These are phyloP conservation scores for Archips crataeganus DNA, from an alignment of 2,888 invertebrate genomes.

Conservation along the genomic window DNA sequence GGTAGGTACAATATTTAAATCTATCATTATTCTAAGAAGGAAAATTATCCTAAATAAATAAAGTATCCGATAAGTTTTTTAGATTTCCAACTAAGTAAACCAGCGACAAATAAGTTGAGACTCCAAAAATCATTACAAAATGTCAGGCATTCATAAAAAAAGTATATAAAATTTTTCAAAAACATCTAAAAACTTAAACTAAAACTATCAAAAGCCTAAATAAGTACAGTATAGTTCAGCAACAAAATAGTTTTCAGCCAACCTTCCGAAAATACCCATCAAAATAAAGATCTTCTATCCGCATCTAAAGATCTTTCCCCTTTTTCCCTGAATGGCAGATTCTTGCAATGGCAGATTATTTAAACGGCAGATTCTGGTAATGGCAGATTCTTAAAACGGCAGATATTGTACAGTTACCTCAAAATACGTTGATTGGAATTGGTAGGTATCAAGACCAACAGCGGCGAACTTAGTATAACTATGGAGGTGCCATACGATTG, in stretches of 20 bases:
- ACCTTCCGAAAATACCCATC: neutral
- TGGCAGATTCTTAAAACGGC: no score
- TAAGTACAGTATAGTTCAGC: neutral
- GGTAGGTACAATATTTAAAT: neutral
- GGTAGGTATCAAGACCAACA: no score
- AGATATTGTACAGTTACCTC: no score
- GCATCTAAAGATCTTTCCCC: no score
- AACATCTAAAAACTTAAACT: slow-evolving; percentile 7
- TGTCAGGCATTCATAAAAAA: neutral
- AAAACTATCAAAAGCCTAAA: neutral
- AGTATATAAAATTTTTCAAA: slow-evolving; percentile 1
- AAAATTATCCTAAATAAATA: neutral
- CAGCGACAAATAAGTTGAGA: neutral
- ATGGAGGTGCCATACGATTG: no score
- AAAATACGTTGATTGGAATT: no score
- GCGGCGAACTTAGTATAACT: no score
- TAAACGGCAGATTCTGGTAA: no score
- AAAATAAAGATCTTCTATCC: neutral
- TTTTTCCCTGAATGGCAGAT: no score
- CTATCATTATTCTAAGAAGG: neutral
- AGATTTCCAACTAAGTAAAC: neutral
- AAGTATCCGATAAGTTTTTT: neutral
- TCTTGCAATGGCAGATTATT: no score
- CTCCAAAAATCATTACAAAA: neutral
- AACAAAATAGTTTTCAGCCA: neutral